Evolutionary conservation across 2,113 vertebrate genomes (phyloP).

Genomic region (Coryphaenoides rupestris): DNA sequence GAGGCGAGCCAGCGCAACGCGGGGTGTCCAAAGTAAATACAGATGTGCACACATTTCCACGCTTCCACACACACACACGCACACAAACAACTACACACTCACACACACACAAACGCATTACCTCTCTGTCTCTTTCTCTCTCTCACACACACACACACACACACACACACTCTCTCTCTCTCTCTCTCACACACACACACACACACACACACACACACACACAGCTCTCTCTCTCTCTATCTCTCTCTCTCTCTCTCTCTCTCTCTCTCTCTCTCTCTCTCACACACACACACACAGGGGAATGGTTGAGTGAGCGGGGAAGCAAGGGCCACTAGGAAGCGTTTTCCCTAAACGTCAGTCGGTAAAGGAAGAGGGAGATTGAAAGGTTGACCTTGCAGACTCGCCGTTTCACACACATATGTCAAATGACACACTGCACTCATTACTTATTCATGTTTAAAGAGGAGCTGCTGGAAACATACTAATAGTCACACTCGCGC

Average conservation of each 20-base stretch:
- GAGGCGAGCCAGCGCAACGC: not conserved
- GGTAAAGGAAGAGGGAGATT: conserved; percentile 36
- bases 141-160: too few species aligned
- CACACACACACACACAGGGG: not conserved
- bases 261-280: too few species aligned
- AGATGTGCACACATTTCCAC: not conserved
- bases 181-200: too few species aligned
- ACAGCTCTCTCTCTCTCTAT: too few species aligned
- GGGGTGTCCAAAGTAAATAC: not conserved
- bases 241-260: too few species aligned
- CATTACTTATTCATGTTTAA: conserved; percentile 61
- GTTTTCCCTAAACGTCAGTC: not conserved
- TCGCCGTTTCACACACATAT: conserved; percentile 37
- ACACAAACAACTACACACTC: conserved; percentile 1
- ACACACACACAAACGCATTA: too few species aligned
- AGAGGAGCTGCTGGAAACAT: conserved; percentile 30
- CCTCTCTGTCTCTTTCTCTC: too few species aligned
- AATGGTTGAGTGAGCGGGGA: too few species aligned
- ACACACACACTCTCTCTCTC: too few species aligned
- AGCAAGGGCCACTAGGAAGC: too few species aligned
- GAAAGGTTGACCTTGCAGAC: conserved; percentile 44
- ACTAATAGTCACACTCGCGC: conserved; percentile 13
- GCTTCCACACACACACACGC: not conserved
- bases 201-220: too few species aligned
- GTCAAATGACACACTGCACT: conserved; percentile 41